Conservation (phyloP, 2,888 invertebrate species). For the Tenthredo distinguenda region DNA sequence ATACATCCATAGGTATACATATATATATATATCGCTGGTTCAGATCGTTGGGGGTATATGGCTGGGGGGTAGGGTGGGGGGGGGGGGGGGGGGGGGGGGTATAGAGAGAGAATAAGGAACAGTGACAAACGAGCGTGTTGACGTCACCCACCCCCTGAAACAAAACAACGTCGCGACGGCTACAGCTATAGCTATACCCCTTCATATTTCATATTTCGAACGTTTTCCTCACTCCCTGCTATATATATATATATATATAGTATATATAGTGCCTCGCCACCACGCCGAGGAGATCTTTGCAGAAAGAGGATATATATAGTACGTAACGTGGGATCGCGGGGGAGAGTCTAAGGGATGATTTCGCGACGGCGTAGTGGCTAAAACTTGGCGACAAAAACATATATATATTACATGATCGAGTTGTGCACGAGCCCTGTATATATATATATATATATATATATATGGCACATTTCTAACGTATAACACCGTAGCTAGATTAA, state of each 20-base stretch:
- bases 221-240: slow-evolving; percentile 1
- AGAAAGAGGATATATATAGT: not conserved
- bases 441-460: not conserved
- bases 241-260: too few species aligned
- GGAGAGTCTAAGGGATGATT: not conserved
- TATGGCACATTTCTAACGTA: slow-evolving; percentile 1
- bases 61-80: too few species aligned
- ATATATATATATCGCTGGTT: too few species aligned
- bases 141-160: slow-evolving; percentile 71
- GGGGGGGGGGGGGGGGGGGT: too few species aligned
- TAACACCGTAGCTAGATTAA: slow-evolving; percentile 32
- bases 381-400: not conserved
- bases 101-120: slow-evolving; percentile 27
- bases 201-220: slow-evolving; percentile 52
- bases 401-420: not conserved
- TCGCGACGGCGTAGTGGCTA: slow-evolving; percentile 2
- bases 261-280: not conserved
- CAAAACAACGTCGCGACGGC: slow-evolving; percentile 66
- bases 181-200: not conserved
- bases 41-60: not conserved
- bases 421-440: not conserved
- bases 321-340: not conserved
- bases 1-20: not conserved
- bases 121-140: slow-evolving; percentile 75
- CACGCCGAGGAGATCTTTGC: not conserved